Base-by-base conservation (phyloP, 1,140 invertebrate species). In the Cotesia typhae region DNA sequence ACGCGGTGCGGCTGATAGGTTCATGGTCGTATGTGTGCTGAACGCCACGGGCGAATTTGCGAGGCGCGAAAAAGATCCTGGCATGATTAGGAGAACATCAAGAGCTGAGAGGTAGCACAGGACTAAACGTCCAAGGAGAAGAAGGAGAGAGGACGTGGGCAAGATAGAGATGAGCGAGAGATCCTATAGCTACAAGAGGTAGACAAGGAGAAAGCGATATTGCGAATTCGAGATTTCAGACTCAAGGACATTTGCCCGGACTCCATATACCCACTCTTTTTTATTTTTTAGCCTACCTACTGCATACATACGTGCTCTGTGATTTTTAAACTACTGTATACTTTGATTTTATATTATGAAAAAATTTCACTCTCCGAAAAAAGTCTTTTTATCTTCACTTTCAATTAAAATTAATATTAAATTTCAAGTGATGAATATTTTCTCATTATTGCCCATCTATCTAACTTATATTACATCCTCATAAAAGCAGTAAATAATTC, bases 371-470 rank as follows among this genome's bases (percentile, higher is more conserved):
- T 70, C 57, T 60, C 12, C 38, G 47, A 57, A 52, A 60, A 79
- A 79, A 76, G 76, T 70, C 75, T 64, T 75, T 80, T 76, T 67
- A 74, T 70, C 75, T 76, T 78, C 82, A 81, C 83, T 68, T 84
- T 84, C 79, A 83, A 82, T 77, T 76, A 74, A 79, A 79, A 85
- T 85, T 84, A 85, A 84, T 85, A 85, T 85, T 84, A 84, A 85
- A 85, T 85, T 85, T 84, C 80, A 83, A 79, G 81, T 80, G 81
- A 83, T 82, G 80, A 82, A 81, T 83, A 80, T 81, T 84, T 84
- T 85, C 84, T 85, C 81, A 85, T 85, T 85, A 83, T 77, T 77
- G 75, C 76, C 76, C 74, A 72, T 71, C 76, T 73, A 73, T 72
- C 71, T 70, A 47, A 73, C 73, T 67, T 74, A 28, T 36, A 36